Conservation (phyloP, 2,113 vertebrate species). For the Genyomyrus donnyi region DNA sequence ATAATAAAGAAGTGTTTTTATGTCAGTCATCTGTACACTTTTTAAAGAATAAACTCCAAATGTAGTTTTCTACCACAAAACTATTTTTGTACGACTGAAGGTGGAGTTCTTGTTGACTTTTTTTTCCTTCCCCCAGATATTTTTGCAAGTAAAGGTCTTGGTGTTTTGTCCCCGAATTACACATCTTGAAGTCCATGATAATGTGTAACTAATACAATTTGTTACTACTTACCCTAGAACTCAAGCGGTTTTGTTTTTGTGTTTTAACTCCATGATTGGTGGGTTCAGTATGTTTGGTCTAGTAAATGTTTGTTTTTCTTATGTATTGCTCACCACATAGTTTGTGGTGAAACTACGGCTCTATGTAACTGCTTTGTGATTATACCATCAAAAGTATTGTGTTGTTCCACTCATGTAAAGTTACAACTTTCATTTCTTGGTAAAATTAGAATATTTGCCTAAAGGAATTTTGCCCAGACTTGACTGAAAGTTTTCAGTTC, state of each 20-base stretch:
- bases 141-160: not conserved
- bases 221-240: not conserved
- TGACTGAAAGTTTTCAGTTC: not conserved
- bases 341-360: not conserved
- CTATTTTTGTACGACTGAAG: not conserved
- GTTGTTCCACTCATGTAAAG: not conserved
- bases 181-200: not conserved
- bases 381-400: not conserved
- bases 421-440: not conserved
- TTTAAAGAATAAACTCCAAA: constrained; percentile 1
- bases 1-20: not conserved
- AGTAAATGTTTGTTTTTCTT: not conserved
- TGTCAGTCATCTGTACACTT: not conserved
- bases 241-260: not conserved
- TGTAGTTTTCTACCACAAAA: not conserved
- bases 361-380: not conserved
- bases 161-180: not conserved
- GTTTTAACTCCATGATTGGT: not conserved
- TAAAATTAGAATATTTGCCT: not conserved
- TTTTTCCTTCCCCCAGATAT: not conserved
- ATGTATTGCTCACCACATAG: not conserved
- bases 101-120: not conserved
- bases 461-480: not conserved
- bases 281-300: not conserved
- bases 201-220: not conserved